Percentiles rank a stretch among this genome's conserved stretches.
phyloP scores from a whole-genome alignment of 2,113 vertebrate genomes.

The Daubentonia madagascariensis region DNA sequence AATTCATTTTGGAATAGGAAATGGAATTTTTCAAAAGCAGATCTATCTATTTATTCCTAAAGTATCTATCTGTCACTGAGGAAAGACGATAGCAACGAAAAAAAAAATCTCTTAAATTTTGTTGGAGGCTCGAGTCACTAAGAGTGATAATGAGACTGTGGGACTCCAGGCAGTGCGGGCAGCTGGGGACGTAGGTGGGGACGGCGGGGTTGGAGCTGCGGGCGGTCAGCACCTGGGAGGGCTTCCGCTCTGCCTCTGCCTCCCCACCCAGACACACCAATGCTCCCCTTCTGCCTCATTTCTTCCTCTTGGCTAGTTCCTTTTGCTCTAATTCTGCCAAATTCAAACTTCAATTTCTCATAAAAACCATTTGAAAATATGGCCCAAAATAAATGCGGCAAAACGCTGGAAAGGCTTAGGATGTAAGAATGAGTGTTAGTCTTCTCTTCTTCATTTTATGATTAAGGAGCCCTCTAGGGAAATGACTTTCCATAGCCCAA shows the following conservation, averaged over 20 bases:
- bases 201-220: rapidly evolving
- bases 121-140: neutral
- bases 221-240: rapidly evolving
- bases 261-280: rapidly evolving
- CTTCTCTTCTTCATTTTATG: neutral
- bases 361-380: neutral
- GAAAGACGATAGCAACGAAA: neutral
- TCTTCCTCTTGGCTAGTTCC: neutral
- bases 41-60: slow-evolving; percentile 29
- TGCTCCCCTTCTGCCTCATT: neutral
- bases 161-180: too few relatives aligned
- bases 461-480: neutral
- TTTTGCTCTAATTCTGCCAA: neutral
- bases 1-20: slow-evolving; percentile 45
- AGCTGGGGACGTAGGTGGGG: too few relatives aligned
- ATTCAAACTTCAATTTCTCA: neutral
- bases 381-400: neutral
- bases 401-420: neutral
- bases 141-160: neutral
- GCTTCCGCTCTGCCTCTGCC: rapidly evolving
- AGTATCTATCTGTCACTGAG: slow-evolving; percentile 30
- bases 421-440: too few relatives aligned
- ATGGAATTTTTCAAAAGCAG: slow-evolving; percentile 38
- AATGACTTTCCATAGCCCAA: neutral
- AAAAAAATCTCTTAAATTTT: neutral